Evolutionary conservation across 2,113 vertebrate species (phyloP).

Genomic region (Galemys pyrenaicus): DNA sequence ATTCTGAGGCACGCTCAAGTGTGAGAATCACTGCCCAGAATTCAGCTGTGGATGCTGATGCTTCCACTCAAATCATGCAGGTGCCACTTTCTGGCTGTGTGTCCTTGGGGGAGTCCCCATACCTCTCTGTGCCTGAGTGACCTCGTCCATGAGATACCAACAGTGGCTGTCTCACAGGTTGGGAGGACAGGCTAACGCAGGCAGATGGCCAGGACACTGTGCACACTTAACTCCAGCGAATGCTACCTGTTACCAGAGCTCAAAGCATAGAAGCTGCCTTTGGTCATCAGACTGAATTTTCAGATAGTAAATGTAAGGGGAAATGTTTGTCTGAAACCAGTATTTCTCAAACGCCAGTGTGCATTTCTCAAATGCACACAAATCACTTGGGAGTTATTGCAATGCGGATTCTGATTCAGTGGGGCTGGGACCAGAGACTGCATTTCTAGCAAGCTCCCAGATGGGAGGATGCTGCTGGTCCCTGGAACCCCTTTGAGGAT

Average conservation of each 20-base stretch:
- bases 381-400: too few relatives aligned
- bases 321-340: not conserved
- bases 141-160: not conserved
- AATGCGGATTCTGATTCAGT: too few relatives aligned
- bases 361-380: not conserved
- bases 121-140: not conserved
- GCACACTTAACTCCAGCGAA: too few relatives aligned
- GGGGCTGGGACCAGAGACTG: not conserved
- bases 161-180: accelerated
- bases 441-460: not conserved
- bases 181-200: not conserved
- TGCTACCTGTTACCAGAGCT: accelerated
- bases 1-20: not conserved
- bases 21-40: not conserved
- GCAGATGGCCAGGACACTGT: accelerated
- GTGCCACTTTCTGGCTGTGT: not conserved
- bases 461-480: not conserved
- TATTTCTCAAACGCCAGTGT: not conserved
- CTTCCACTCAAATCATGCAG: not conserved
- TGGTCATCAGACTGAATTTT: not conserved
- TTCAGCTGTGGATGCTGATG: not conserved
- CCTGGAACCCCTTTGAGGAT: accelerated
- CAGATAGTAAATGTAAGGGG: not conserved
- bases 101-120: not conserved
- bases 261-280: not conserved